Conservation (phyloP, 2,888 invertebrate genomes). For the Xestia xanthographa region DNA sequence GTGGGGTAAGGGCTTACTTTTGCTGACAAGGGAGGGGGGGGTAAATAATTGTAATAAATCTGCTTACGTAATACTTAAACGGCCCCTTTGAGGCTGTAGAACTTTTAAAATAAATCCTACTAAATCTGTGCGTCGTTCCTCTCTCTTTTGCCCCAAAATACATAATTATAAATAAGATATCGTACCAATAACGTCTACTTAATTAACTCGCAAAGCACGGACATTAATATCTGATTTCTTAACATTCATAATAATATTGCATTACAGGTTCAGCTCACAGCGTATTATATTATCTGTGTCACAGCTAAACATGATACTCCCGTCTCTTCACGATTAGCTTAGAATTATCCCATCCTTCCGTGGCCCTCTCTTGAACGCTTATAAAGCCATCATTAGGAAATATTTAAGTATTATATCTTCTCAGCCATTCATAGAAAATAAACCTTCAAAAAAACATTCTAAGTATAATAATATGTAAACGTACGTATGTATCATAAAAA, state of each 20-base stretch:
- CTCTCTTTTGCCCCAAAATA: background rate
- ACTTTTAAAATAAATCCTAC: background rate
- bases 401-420: slow-evolving; percentile 44
- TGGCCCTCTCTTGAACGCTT: background rate
- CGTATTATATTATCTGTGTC: too few relatives aligned
- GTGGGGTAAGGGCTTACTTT: too few relatives aligned
- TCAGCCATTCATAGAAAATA: slow-evolving; percentile 37
- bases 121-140: background rate
- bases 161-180: background rate
- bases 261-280: slow-evolving; percentile 4
- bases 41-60: too few relatives aligned
- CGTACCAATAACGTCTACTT: slow-evolving; percentile 36
- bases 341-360: slow-evolving; percentile 3
- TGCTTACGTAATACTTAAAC: too few relatives aligned
- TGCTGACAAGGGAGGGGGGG: too few relatives aligned
- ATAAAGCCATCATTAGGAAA: slow-evolving; percentile 46
- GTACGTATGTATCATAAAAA: slow-evolving; percentile 60
- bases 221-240: slow-evolving; percentile 43
- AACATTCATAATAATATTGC: slow-evolving; percentile 33
- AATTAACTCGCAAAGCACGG: slow-evolving; percentile 28
- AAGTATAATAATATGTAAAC: slow-evolving; percentile 55
- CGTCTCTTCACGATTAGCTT: slow-evolving; percentile 15
- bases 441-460: slow-evolving; percentile 44
- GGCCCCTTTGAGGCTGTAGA: background rate
- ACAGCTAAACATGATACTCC: slow-evolving; percentile 5